phyloP scores from a whole-genome alignment of 2,888 invertebrate species.

The Ptilodon capucinus region DNA sequence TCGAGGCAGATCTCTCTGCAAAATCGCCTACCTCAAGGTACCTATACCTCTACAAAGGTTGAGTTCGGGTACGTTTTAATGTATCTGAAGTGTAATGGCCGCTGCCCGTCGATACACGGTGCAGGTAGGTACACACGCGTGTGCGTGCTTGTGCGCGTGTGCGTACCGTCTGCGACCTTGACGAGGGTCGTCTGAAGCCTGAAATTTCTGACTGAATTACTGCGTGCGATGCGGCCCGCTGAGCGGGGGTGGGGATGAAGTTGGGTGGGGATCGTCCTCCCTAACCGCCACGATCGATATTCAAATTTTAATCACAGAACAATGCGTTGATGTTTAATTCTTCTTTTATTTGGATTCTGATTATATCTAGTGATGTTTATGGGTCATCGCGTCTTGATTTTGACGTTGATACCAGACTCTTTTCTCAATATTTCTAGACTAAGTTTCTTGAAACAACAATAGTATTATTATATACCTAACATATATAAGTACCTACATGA shows the following conservation, averaged over 20 bases:
- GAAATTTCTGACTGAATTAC: slow-evolving; percentile 54
- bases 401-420: no score
- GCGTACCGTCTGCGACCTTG: slow-evolving; percentile 77
- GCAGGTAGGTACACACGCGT: slow-evolving; percentile 36
- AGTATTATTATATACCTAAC: no score
- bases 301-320: slow-evolving; percentile 50
- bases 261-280: slow-evolving; percentile 22
- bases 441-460: no score
- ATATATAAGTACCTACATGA: no score
- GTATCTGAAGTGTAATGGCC: slow-evolving; percentile 54
- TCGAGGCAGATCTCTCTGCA: neutral
- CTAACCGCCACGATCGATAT: slow-evolving; percentile 54
- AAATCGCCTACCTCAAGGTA: neutral
- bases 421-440: no score
- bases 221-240: slow-evolving; percentile 38
- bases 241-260: slow-evolving; percentile 20
- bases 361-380: slow-evolving; percentile 1
- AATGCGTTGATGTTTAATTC: slow-evolving; percentile 34
- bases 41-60: no score
- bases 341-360: slow-evolving; percentile 8
- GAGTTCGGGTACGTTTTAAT: no score
- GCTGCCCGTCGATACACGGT: slow-evolving; percentile 30
- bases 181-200: slow-evolving; percentile 71
- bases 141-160: slow-evolving; percentile 50
- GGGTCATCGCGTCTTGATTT: neutral